phyloP scores from a whole-genome alignment of 2,888 invertebrate genomes.

The Cheilosia scutellata region DNA sequence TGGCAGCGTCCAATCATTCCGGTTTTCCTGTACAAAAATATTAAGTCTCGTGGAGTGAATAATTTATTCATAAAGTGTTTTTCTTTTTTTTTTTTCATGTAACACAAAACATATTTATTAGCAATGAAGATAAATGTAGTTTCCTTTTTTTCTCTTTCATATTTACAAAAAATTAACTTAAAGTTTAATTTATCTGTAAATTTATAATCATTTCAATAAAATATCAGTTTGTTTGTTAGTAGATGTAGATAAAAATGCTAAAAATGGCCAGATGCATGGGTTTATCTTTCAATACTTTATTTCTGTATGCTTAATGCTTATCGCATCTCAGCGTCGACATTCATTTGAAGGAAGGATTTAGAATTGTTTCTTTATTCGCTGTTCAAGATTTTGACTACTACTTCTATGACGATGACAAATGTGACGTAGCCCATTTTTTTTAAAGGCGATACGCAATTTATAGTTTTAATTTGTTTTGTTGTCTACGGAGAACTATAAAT shows the following conservation, averaged over 20 bases:
- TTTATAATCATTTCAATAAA: constrained; percentile 54
- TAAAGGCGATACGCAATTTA: constrained; percentile 18
- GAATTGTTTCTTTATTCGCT: not conserved
- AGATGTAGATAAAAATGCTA: constrained; percentile 71
- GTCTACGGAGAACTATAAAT: constrained; percentile 53
- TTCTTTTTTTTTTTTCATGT: constrained; percentile 9
- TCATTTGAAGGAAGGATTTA: constrained; percentile 50
- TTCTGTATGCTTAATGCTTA: constrained; percentile 11
- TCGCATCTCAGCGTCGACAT: constrained; percentile 3
- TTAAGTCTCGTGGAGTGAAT: too few relatives aligned
- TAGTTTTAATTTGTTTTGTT: constrained; percentile 34
- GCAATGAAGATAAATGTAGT: constrained; percentile 19
- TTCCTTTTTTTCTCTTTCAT: constrained; percentile 12
- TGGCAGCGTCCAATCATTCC: too few relatives aligned
- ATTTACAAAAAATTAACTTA: constrained; percentile 51
- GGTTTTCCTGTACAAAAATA: too few relatives aligned
- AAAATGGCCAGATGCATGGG: constrained; percentile 64
- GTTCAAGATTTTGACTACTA: constrained; percentile 2
- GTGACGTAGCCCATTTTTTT: constrained; percentile 26
- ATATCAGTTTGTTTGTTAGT: constrained; percentile 51
- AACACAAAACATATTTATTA: constrained; percentile 40
- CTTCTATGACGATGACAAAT: constrained; percentile 24
- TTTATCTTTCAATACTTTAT: constrained; percentile 7
- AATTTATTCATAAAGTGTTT: constrained; percentile 4
- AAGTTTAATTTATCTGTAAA: constrained; percentile 29